phyloP scores from a whole-genome alignment of 1,140 invertebrate species.

The Phortica variegata region DNA sequence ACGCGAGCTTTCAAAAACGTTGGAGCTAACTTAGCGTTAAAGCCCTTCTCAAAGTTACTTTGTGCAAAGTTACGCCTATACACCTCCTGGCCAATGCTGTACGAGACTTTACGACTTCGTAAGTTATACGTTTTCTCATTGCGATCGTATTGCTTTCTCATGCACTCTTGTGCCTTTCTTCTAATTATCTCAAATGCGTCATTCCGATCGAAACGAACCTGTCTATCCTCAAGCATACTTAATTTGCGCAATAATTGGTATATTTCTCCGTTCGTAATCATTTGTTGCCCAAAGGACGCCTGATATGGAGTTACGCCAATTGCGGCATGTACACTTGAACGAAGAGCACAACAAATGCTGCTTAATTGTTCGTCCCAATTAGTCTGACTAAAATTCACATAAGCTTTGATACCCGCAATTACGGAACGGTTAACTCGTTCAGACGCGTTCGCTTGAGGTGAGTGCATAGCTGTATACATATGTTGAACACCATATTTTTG shows the following conservation, averaged over 20 bases:
- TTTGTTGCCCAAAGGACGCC: too few relatives aligned
- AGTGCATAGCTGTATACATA: neutral
- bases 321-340: neutral
- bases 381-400: neutral
- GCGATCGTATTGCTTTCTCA: too few relatives aligned
- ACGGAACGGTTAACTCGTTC: too few relatives aligned
- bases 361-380: conserved; percentile 10
- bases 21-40: conserved; percentile 8
- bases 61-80: neutral
- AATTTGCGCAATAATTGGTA: too few relatives aligned
- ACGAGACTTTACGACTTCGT: too few relatives aligned
- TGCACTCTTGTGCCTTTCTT: too few relatives aligned
- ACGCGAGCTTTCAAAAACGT: conserved; percentile 6
- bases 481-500: conserved; percentile 8
- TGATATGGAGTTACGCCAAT: neutral
- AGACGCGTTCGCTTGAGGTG: too few relatives aligned
- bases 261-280: too few relatives aligned
- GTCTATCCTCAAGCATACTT: too few relatives aligned
- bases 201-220: too few relatives aligned
- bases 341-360: conserved; percentile 1
- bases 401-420: conserved; percentile 5
- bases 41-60: neutral
- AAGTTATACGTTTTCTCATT: too few relatives aligned
- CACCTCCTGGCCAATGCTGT: conserved; percentile 4
- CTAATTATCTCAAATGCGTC: too few relatives aligned